A percentile compares a stretch with the other conserved stretches of the same genome.
These are phyloP conservation scores for Dioctria linearis DNA, from an alignment of 2,888 invertebrate species.

Conservation along the genomic window DNA sequence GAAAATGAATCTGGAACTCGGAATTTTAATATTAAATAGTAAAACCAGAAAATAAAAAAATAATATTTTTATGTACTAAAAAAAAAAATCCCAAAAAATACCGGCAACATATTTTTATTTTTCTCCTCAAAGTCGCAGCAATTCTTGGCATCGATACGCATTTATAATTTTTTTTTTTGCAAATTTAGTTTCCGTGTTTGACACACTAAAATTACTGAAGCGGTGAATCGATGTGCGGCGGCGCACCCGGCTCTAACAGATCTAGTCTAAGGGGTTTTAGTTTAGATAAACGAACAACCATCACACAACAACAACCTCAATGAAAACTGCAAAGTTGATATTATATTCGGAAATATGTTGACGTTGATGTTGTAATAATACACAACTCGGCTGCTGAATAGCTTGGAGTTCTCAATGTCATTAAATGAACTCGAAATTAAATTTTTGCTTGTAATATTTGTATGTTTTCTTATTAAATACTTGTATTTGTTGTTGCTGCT, in stretches of 20 bases:
- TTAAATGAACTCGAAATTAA: constrained; percentile 4
- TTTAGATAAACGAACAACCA: background rate
- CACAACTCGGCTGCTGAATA: background rate
- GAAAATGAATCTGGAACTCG: background rate
- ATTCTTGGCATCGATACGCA: constrained; percentile 53
- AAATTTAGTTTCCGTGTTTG: constrained; percentile 35
- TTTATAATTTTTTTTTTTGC: constrained; percentile 42
- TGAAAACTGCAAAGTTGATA: background rate
- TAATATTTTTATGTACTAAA: constrained; percentile 46
- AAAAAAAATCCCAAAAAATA: constrained; percentile 4
- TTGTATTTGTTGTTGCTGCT: no score
- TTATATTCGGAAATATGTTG: background rate
- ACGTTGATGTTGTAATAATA: constrained; percentile 22
- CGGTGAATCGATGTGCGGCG: constrained; percentile 5
- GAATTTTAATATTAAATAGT: background rate
- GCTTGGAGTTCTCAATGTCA: constrained; percentile 20
- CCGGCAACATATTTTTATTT: constrained; percentile 51
- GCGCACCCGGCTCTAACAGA: no score
- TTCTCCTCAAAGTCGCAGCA: constrained; percentile 17
- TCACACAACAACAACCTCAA: background rate
- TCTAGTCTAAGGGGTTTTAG: no score
- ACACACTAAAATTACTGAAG: constrained; percentile 45
- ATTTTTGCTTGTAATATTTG: constrained; percentile 1
- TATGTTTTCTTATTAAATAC: no score
- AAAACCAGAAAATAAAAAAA: background rate